These are phyloP conservation scores for Apamea epomidion DNA, from an alignment of 2,888 invertebrate species.

Conservation along the genomic window DNA sequence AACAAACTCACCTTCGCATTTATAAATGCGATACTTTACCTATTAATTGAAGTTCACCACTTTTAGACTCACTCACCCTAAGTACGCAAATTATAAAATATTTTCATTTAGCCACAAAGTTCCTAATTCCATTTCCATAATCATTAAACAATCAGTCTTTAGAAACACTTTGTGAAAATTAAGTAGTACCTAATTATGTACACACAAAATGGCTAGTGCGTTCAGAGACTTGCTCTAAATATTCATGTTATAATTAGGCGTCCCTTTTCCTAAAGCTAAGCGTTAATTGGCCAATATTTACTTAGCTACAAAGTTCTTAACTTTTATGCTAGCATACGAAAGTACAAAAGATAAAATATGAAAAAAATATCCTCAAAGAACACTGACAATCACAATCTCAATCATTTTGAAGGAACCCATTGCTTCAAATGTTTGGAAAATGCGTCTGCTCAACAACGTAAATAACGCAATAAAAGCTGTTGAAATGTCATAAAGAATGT, in stretches of 20 bases:
- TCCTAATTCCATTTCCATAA: constrained; percentile 2
- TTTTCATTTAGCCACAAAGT: neutral
- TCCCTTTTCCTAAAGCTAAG: constrained; percentile 37
- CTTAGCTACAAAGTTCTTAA: constrained; percentile 20
- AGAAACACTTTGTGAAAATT: constrained; percentile 40
- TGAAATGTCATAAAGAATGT: too few relatives aligned
- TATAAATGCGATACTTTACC: neutral
- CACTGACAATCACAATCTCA: too few relatives aligned
- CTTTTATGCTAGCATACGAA: constrained; percentile 34
- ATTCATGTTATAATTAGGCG: constrained; percentile 38
- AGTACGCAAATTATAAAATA: neutral
- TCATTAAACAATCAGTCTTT: constrained; percentile 21
- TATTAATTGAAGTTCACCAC: neutral
- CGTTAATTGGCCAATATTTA: constrained; percentile 44
- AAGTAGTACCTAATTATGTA: constrained; percentile 39
- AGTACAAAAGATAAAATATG: constrained; percentile 14
- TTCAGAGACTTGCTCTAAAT: constrained; percentile 30
- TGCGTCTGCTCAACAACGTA: too few relatives aligned
- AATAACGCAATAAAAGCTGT: too few relatives aligned
- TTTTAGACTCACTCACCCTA: neutral
- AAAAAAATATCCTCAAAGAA: constrained; percentile 21
- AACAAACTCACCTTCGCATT: too few relatives aligned
- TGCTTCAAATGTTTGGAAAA: too few relatives aligned
- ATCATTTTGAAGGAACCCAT: too few relatives aligned
- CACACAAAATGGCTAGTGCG: constrained; percentile 24